Evolutionary conservation across 2,888 invertebrate species (phyloP), one percentile per base, ranked within the genome.

Genomic region (Clanis bilineata): DNA sequence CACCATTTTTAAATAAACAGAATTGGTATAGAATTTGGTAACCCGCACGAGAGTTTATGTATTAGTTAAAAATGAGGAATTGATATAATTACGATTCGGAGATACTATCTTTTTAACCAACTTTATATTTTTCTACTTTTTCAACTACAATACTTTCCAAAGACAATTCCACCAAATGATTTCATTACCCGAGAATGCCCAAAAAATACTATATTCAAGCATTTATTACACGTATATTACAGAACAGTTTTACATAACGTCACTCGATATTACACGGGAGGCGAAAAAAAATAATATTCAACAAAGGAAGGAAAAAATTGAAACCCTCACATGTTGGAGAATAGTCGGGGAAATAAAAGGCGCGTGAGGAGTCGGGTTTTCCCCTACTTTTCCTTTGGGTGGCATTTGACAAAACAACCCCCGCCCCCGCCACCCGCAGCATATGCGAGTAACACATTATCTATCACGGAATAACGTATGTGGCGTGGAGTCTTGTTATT

Each of bases 381-480:
- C 75, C 72, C 77, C 70, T 51, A 51, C 47, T 51, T 78, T 76
- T 77, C 68, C 74, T 80, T 74, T 69, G 79, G 80, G 80, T 83
- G 85, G 83, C 85, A 77, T 90, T 88, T 90, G 90, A 90, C 89
- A 88, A 86, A 89, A 87, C 87, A 86, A 78, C 85, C 85, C 58
- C 39, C 36, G 15, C 36, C 23, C 47, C 45, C 47, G 81, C 65
- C 62, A 64, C 70, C 65, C 70, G 68, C 76, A 79, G 76, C 85
- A 84, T 84, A 85, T 85, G 87, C 80, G 85, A 86, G 88, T 85
- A 85, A 85, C 87, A 88, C 82, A 85, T 90, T 91, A 90, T 89
- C 90, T 90, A 88, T 90, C 89, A 85, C 77, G 75, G 76, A 80
- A 82, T 79, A 83, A 73, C 71, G 65, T 64, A 62, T 60, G 64